Percentiles rank a stretch among this genome's conserved stretches.
Conservation (phyloP, 2,888 invertebrate species). For the Lasioglossum calceatum region DNA sequence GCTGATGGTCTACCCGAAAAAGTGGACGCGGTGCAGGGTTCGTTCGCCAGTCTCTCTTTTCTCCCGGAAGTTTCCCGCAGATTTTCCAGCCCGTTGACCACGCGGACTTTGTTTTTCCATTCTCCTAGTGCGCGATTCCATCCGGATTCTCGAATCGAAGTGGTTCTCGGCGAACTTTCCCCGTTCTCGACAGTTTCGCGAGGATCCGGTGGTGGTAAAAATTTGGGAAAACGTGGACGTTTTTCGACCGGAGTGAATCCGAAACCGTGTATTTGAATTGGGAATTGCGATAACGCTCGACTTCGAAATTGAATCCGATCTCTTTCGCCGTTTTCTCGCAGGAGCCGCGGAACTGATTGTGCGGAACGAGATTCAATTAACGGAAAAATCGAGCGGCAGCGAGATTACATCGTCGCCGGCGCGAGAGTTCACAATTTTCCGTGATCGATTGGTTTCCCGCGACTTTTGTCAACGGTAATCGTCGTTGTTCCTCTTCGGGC, state of each 20-base stretch:
- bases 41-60: constrained; percentile 21
- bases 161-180: not conserved
- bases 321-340: not conserved
- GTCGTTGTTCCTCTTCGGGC: not conserved
- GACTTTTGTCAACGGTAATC: not conserved
- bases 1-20: constrained; percentile 74
- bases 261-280: not conserved
- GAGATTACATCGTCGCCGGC: not conserved
- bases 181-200: not conserved
- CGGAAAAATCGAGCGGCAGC: not conserved
- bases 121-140: not conserved
- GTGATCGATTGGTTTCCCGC: constrained; percentile 6
- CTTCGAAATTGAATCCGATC: not conserved
- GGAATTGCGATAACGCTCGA: not conserved
- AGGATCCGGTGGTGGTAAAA: not conserved
- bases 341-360: not conserved
- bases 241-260: not conserved
- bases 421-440: not conserved
- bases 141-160: not conserved
- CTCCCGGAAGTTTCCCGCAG: not conserved
- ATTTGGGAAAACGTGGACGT: not conserved
- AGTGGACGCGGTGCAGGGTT: constrained; percentile 75
- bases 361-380: not conserved
- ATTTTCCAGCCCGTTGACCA: no score
- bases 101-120: not conserved